These are phyloP conservation scores for Hydrolagus colliei DNA, from an alignment of 2,797 vertebrate genomes.

Conservation along the genomic window DNA sequence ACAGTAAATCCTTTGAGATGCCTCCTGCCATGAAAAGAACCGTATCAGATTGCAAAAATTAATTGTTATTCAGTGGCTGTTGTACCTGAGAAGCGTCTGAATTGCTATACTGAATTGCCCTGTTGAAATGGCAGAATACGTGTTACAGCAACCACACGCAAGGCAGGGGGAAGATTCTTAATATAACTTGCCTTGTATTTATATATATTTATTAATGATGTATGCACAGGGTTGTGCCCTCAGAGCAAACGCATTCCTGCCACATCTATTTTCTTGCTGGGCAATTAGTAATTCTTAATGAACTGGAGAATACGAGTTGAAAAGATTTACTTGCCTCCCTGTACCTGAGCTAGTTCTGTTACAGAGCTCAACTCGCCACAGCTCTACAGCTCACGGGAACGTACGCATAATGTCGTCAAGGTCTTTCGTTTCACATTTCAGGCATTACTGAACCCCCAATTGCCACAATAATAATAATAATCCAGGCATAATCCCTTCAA, in stretches of 20 bases:
- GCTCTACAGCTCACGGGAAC: neutral
- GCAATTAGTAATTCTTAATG: neutral
- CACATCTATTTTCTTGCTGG: neutral
- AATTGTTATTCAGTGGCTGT: too few relatives aligned
- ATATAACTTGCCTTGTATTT: neutral
- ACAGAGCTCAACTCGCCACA: neutral
- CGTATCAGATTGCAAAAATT: too few relatives aligned
- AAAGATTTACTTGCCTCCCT: neutral
- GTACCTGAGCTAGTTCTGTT: neutral
- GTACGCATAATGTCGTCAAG: neutral
- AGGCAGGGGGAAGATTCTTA: too few relatives aligned
- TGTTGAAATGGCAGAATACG: too few relatives aligned
- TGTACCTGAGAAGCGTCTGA: too few relatives aligned
- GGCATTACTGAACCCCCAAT: neutral
- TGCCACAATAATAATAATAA: neutral
- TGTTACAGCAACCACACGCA: too few relatives aligned
- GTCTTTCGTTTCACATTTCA: neutral
- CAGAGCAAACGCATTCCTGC: neutral
- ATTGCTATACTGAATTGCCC: too few relatives aligned
- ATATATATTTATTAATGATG: neutral
- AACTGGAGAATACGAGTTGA: neutral
- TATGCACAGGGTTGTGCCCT: neutral
- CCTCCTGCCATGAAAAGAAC: too few relatives aligned
- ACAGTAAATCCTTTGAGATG: too few relatives aligned
- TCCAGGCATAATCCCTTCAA: too few relatives aligned